Base-by-base conservation (phyloP, 1,140 invertebrate species). In the Xylocopa sonorina region DNA sequence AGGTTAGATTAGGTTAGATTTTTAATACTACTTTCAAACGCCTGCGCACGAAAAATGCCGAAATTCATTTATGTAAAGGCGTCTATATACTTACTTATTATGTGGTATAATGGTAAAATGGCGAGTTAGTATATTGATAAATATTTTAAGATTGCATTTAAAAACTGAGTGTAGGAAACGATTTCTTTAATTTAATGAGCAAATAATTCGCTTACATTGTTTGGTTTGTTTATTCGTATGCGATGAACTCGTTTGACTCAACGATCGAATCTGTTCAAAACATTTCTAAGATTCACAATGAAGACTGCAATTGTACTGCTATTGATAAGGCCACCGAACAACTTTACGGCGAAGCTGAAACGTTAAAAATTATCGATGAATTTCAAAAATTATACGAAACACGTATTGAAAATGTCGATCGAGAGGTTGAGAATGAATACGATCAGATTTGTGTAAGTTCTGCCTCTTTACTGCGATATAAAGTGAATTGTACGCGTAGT, bases 321-420 rank as follows among this genome's bases (percentile, higher is more conserved):
- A 64, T 74, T n/a, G 74, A 87, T 55, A 57, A 82, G 16, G 64
- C 68, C 18, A 84, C 81, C 32, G 87, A 80, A 2, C 51, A 72
- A 58, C 46, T 74, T 46, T 90, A 88, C 29, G 80, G 78, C 18
- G 88, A 91, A 55, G 87, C 62, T 21, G 81, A 88, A 27, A 77
- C 88, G 48, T 50, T 91, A 7, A 83, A 77, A 58, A 90, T 91
- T 24, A 82, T 91, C 21, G 69, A 88, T 21, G 77, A 91, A 32
- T 90, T 91, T 58, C 86, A 81, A 50, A 84, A 86, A 50, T 58
- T 90, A 1, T 91, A 91, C 53, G 84, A 88, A 73, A 58, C 66
- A 5, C 85, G 87, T n/a, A 88, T 91, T 29, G 51, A 77, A 21
- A 84, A 87, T 41, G 80, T 91, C 34, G 88, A 91, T 53, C 57